phyloP scores from a whole-genome alignment of 2,888 invertebrate genomes.

The Volucella inflata region DNA sequence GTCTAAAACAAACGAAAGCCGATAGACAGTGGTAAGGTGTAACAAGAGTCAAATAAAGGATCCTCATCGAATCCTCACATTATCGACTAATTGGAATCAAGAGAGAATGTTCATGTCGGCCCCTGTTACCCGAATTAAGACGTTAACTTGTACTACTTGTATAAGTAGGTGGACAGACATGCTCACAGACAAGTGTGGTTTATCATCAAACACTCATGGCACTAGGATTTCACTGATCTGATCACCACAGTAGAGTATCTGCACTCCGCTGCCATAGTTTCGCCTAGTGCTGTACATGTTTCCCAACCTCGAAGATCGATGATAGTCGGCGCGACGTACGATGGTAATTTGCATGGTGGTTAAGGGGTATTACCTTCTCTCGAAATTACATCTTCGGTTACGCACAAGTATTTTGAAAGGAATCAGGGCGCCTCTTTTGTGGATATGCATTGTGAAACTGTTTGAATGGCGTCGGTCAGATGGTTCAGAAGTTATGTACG shows the following conservation, averaged over 20 bases:
- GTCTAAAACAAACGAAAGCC: not conserved
- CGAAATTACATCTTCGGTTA: no score
- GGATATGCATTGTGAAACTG: no score
- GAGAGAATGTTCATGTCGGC: constrained; percentile 18
- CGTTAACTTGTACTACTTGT: constrained; percentile 50
- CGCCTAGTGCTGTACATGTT: not conserved
- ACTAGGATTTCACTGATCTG: constrained; percentile 31
- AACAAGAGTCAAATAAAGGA: constrained; percentile 57
- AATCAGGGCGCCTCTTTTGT: no score
- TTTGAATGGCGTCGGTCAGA: no score
- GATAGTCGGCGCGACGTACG: no score
- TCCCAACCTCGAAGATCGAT: no score
- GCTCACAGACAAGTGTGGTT: constrained; percentile 65
- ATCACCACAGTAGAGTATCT: not conserved
- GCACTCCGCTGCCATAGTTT: not conserved
- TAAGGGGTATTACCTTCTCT: no score
- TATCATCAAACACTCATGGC: constrained; percentile 61
- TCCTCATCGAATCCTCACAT: constrained; percentile 38
- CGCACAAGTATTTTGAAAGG: no score
- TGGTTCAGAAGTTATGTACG: no score
- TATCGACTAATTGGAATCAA: constrained; percentile 34
- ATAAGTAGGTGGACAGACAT: constrained; percentile 61
- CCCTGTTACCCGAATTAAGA: constrained; percentile 59
- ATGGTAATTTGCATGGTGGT: no score
- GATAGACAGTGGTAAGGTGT: constrained; percentile 35